Evolutionary conservation across 2,888 invertebrate species (phyloP).

Genomic region (Stenodera caucasica): DNA sequence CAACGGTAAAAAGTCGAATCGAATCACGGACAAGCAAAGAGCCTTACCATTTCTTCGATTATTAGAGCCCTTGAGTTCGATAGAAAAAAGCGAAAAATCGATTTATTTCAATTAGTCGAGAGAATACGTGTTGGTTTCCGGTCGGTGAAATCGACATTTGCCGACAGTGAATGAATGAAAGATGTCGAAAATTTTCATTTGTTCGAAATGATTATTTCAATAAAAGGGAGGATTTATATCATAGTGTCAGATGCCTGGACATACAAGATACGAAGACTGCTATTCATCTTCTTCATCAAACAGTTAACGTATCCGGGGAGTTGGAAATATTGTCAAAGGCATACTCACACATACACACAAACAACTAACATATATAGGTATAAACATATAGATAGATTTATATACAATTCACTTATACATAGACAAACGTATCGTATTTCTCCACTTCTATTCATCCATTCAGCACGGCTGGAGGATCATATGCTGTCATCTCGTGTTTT

Average conservation of each 20-base stretch:
- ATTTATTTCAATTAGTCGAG: no score
- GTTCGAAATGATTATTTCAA: constrained; percentile 1
- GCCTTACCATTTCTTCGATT: no score
- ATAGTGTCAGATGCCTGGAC: constrained; percentile 7
- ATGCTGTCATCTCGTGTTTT: constrained; percentile 3
- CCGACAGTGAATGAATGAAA: neutral
- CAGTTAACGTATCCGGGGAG: neutral
- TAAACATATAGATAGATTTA: neutral
- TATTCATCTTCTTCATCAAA: constrained; percentile 15
- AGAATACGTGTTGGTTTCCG: no score
- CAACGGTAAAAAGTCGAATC: no score
- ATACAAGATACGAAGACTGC: constrained; percentile 11
- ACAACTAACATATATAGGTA: neutral
- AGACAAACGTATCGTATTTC: constrained; percentile 5
- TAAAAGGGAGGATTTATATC: constrained; percentile 1
- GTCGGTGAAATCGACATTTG: no score
- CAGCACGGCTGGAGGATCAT: constrained; percentile 1
- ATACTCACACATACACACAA: neutral
- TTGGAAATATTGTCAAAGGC: constrained; percentile 11
- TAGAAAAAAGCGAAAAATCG: no score
- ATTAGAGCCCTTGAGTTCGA: no score
- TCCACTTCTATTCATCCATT: constrained; percentile 11
- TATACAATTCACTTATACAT: neutral
- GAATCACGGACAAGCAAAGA: no score
- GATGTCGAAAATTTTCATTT: neutral